Evolutionary conservation across 2,888 invertebrate species (phyloP).

Genomic region (Drosophila conformis): DNA sequence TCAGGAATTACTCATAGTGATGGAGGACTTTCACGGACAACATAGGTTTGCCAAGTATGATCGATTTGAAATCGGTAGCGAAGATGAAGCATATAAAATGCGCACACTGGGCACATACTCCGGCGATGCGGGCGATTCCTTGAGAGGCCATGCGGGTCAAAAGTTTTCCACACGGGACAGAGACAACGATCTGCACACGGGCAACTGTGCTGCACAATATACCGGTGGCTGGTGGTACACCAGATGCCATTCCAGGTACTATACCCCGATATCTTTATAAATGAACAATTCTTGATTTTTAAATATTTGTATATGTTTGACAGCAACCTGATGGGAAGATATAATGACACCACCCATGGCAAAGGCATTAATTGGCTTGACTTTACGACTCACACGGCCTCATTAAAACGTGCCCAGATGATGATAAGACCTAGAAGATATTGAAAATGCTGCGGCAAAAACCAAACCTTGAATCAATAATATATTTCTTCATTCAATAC

Average conservation of each 20-base stretch:
- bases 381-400: slow-evolving; percentile 88
- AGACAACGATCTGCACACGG: slow-evolving; percentile 89
- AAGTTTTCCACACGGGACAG: slow-evolving; percentile 89
- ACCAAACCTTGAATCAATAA: not conserved
- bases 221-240: slow-evolving; percentile 91
- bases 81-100: slow-evolving; percentile 88
- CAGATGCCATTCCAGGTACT: slow-evolving; percentile 88
- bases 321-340: slow-evolving; percentile 89
- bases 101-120: slow-evolving; percentile 88
- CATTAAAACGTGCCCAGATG: slow-evolving; percentile 88
- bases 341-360: slow-evolving; percentile 86
- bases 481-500: not conserved
- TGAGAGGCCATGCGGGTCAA: slow-evolving; percentile 88
- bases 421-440: slow-evolving; percentile 87
- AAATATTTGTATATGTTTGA: not conserved
- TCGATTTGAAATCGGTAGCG: slow-evolving; percentile 88
- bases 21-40: slow-evolving; percentile 87
- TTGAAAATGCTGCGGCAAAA: not conserved
- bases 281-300: not conserved
- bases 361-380: slow-evolving; percentile 90
- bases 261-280: not conserved
- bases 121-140: slow-evolving; percentile 89
- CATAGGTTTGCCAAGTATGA: slow-evolving; percentile 87
- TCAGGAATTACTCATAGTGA: slow-evolving; percentile 87
- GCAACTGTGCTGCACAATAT: slow-evolving; percentile 88